These are phyloP conservation scores for Rhynchomys soricoides DNA, from an alignment of 2,113 vertebrate genomes.

Conservation along the genomic window DNA sequence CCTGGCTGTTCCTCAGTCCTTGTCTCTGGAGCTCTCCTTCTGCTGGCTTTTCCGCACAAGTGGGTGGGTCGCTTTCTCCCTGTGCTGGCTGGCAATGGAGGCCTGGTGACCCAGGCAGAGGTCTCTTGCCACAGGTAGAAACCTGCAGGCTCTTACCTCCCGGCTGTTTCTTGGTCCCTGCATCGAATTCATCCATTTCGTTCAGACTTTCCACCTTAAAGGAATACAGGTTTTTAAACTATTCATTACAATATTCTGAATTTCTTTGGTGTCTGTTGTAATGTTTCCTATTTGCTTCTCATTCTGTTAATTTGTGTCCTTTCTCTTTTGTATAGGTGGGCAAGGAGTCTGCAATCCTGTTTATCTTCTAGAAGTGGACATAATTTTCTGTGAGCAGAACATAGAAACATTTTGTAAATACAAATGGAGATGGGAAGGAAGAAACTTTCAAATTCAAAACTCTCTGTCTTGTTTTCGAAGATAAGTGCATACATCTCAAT, in stretches of 20 bases:
- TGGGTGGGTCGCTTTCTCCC: too few species aligned
- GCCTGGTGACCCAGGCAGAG: too few species aligned
- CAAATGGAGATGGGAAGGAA: background rate
- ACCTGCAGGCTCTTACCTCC: too few species aligned
- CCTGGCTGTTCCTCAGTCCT: too few species aligned
- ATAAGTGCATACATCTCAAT: background rate
- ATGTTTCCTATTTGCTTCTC: background rate
- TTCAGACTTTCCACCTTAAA: background rate
- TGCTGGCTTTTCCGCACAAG: too few species aligned
- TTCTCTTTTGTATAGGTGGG: background rate
- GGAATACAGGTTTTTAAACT: background rate
- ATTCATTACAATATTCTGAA: background rate
- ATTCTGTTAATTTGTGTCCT: background rate
- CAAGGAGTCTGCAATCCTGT: background rate
- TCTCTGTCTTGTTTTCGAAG: background rate
- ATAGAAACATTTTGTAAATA: conserved; percentile 14
- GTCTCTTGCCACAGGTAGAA: too few species aligned
- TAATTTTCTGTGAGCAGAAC: background rate
- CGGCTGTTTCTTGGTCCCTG: too few species aligned
- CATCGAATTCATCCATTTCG: background rate
- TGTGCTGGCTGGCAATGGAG: too few species aligned
- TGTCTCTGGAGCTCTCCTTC: too few species aligned
- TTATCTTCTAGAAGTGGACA: background rate
- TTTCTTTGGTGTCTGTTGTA: background rate
- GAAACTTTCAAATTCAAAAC: conserved; percentile 43